These are phyloP conservation scores for Colistium nudipinnis DNA, from an alignment of 2,113 vertebrate species.

Conservation along the genomic window DNA sequence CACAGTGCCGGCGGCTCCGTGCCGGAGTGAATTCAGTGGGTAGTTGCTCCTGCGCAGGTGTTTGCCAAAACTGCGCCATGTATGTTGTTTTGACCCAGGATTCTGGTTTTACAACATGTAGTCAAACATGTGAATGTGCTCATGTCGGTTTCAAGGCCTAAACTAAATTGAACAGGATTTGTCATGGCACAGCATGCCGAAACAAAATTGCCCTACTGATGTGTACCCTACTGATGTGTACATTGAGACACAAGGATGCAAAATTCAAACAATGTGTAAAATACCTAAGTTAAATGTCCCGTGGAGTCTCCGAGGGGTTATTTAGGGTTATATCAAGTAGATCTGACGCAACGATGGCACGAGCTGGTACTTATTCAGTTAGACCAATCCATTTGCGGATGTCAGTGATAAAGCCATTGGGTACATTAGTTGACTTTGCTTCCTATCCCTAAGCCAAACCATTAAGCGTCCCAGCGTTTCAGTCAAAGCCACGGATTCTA, in stretches of 20 bases:
- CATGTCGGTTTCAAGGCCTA: too few relatives aligned
- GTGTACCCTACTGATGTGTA: too few relatives aligned
- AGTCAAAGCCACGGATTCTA: constrained; percentile 35
- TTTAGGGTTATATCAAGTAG: background rate
- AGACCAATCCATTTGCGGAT: constrained; percentile 23
- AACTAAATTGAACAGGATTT: too few relatives aligned
- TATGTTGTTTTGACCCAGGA: too few relatives aligned
- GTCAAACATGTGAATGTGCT: background rate
- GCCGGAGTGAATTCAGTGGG: background rate
- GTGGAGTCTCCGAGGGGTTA: background rate
- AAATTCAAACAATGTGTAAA: too few relatives aligned
- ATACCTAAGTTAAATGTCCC: too few relatives aligned
- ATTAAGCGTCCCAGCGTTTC: constrained; percentile 36
- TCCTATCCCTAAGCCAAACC: constrained; percentile 43
- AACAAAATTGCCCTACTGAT: too few relatives aligned
- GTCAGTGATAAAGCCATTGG: constrained; percentile 35
- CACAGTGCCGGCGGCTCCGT: background rate
- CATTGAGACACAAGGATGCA: too few relatives aligned
- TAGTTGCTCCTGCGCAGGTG: background rate
- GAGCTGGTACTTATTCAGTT: constrained; percentile 7
- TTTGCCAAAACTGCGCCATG: background rate
- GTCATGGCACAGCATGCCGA: too few relatives aligned
- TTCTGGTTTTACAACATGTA: background rate
- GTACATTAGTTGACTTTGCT: constrained; percentile 34
- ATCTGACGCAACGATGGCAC: background rate